Evolutionary conservation across 2,797 vertebrate species (phyloP), one percentile per base, ranked within the genome.

Genomic region (Australoheros facetus): DNA sequence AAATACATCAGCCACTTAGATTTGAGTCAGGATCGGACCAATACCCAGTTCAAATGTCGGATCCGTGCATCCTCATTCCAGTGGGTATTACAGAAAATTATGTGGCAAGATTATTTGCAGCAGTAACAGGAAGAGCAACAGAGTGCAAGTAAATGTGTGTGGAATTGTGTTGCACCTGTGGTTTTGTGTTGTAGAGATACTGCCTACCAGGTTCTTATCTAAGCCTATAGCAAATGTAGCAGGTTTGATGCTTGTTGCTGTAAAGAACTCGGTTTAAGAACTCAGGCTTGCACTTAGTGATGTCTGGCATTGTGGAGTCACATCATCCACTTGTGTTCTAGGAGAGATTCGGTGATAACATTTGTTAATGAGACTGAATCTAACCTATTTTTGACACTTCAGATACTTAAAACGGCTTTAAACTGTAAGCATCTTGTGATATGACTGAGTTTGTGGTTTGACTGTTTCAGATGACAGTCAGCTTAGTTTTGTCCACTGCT

Each of bases 351-450:
- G 3, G 21, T 45, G 37, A 45, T 11, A 64, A 0, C 5, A 8
- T 23, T 62, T 42, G 34, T 42, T 23, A 23, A 8, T 42, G 23
- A 23, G 60, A 64, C 45, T 12, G 19, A 71, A 54, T 66, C 26
- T 26, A 26, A 26, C 26, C 26, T 26, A 26, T 26, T 26, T 26
- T 26, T 26, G 26, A 37, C 3, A 37, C 8, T 9, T 37, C 37
- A 37, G 45, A 48, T 4, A 17, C 16, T 17, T 57, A 51, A 3
- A 45, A 56, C 48, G 16, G 37, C 56, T 74, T 69, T n/a, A 32
- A 70, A 19, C 45, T 56, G 1, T 5, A n/a, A 59, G 30, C 69
- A 71, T 79, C 73, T 73, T 75, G 78, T 85, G 74, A 39, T 56
- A 17, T 16, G 26, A 3, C 45, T 34, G 54, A 79, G 19, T 48